phyloP scores from a whole-genome alignment of 2,888 invertebrate genomes.

The Rotaria macrura region DNA sequence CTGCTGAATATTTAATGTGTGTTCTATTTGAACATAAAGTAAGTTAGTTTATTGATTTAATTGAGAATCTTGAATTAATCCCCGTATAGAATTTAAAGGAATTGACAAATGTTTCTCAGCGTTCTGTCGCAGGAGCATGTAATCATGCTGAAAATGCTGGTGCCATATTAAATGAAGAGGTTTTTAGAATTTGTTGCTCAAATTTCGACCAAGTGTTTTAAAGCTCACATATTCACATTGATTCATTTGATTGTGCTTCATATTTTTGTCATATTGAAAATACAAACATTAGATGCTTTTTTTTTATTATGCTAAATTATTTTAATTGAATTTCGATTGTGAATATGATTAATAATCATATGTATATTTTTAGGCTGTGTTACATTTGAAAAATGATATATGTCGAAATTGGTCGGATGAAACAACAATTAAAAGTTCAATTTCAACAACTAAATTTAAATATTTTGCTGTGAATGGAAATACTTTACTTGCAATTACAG shows the following conservation, averaged over 20 bases:
- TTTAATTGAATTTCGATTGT: too few relatives aligned
- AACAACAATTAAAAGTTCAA: neutral
- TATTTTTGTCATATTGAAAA: neutral
- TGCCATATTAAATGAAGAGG: constrained; percentile 41
- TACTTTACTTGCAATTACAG: neutral
- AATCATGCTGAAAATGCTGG: constrained; percentile 43
- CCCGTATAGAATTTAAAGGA: neutral
- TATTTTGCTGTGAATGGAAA: constrained; percentile 12
- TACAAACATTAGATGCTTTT: neutral
- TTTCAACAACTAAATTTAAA: neutral
- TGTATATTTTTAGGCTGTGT: neutral
- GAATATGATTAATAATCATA: too few relatives aligned
- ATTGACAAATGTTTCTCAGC: neutral
- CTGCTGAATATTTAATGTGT: constrained; percentile 83
- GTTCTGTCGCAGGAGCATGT: neutral
- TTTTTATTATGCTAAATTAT: neutral
- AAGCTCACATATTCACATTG: neutral
- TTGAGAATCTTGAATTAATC: neutral
- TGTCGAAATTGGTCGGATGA: constrained; percentile 6
- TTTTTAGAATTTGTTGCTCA: constrained; percentile 34
- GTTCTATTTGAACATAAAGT: constrained; percentile 74
- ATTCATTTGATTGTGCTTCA: neutral
- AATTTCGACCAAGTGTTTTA: neutral
- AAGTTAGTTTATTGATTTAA: constrained; percentile 14
- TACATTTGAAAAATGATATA: constrained; percentile 20